phyloP scores from a whole-genome alignment of 2,113 vertebrate species.

The Pionites leucogaster region DNA sequence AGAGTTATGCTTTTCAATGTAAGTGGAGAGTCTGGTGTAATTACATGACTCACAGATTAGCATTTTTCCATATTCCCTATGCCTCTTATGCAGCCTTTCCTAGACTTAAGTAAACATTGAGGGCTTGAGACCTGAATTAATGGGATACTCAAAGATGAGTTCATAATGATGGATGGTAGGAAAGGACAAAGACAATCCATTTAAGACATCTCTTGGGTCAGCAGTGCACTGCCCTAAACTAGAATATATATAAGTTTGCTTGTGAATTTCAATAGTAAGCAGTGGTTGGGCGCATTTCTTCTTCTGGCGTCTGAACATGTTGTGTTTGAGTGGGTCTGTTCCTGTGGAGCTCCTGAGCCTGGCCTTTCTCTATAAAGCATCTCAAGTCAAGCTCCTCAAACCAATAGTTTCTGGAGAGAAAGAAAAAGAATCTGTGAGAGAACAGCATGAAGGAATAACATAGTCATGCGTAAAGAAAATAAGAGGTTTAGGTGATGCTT shows the following conservation, averaged over 20 bases:
- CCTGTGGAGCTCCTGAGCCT: not conserved
- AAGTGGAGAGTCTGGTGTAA: not conserved
- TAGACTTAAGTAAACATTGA: not conserved
- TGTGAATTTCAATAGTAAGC: not conserved
- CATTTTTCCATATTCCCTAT: not conserved
- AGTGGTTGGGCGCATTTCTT: rapidly evolving
- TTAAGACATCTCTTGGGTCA: not conserved
- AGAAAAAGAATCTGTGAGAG: not conserved
- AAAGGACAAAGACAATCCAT: not conserved
- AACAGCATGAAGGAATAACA: not conserved
- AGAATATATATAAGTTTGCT: not conserved
- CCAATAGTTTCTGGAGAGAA: not conserved
- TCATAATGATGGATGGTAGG: not conserved
- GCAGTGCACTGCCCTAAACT: not conserved
- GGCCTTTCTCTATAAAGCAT: not conserved
- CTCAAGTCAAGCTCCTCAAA: not conserved
- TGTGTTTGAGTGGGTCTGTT: not conserved
- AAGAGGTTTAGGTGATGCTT: not conserved
- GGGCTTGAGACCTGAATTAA: not conserved
- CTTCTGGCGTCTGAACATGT: not conserved
- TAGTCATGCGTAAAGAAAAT: not conserved
- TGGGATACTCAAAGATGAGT: not conserved
- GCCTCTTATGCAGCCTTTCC: not conserved
- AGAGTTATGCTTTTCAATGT: not conserved
- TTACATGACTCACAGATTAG: not conserved